Percentiles rank a stretch among this genome's conserved stretches.
phyloP scores from a whole-genome alignment of 2,113 vertebrate genomes.

The Chlamydotis undulata region DNA sequence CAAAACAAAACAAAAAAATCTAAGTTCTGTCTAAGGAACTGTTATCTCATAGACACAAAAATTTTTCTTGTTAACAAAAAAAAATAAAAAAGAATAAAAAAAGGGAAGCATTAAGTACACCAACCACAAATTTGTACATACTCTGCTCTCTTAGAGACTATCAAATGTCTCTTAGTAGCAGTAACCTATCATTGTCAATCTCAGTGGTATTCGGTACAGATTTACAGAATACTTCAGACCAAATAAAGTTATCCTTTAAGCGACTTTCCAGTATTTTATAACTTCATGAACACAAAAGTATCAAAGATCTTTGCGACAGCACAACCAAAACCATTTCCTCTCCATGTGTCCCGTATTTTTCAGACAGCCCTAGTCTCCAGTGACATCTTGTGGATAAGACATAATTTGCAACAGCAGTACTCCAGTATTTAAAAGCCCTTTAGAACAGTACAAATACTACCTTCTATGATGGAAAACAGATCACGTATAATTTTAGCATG shows the following conservation, averaged over 20 bases:
- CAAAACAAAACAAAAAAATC: not conserved
- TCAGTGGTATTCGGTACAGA: not conserved
- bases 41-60: not conserved
- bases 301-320: not conserved
- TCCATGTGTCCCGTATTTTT: not conserved
- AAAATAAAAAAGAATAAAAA: not conserved
- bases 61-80: not conserved
- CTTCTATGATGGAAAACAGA: not conserved
- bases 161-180: not conserved
- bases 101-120: not conserved
- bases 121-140: not conserved
- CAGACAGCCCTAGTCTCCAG: not conserved
- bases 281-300: not conserved
- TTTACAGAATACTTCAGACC: not conserved
- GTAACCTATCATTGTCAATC: not conserved
- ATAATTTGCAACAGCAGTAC: not conserved
- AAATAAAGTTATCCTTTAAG: not conserved
- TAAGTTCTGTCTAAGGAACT: not conserved
- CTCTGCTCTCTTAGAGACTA: not conserved
- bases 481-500: accelerated
- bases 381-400: constrained; percentile 48
- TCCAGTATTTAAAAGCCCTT: not conserved
- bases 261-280: not conserved
- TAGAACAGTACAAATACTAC: not conserved
- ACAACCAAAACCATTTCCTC: not conserved